Evolutionary conservation across 92 coral and sea anemone genomes (phyloP).

Genomic region (Heliopora coerulea): DNA sequence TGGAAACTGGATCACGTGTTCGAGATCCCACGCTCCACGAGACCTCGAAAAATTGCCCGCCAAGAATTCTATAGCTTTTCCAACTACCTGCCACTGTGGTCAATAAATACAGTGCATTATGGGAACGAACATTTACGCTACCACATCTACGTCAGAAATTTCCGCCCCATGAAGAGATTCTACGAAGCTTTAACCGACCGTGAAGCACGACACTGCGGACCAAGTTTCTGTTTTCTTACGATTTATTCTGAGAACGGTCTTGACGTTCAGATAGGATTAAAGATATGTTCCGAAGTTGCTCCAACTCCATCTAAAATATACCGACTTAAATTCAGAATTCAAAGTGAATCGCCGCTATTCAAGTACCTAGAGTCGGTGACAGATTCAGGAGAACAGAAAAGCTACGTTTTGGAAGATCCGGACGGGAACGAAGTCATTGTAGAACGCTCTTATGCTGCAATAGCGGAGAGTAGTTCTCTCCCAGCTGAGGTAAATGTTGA

Average conservation of each 20-base stretch:
- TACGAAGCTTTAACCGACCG: conserved; percentile 69
- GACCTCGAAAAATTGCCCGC: conserved; percentile 70
- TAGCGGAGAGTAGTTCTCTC: neutral
- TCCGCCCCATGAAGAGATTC: conserved; percentile 68
- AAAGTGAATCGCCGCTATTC: conserved; percentile 53
- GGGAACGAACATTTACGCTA: conserved; percentile 93
- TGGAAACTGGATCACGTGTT: conserved; percentile 90
- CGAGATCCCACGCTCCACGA: conserved; percentile 61
- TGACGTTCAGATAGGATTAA: conserved; percentile 84
- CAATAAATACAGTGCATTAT: conserved; percentile 86
- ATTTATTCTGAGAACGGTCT: conserved; percentile 69
- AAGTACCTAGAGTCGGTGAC: conserved; percentile 49
- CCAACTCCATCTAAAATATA: conserved; percentile 64
- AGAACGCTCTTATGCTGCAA: conserved; percentile 57
- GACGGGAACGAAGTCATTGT: conserved; percentile 83
- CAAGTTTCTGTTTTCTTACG: conserved; percentile 79
- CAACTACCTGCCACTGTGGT: conserved; percentile 79
- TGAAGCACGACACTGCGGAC: conserved; percentile 61
- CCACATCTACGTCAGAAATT: conserved; percentile 72
- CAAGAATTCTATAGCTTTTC: conserved; percentile 81
- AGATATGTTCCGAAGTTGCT: conserved; percentile 59
- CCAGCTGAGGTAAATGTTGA: neutral
- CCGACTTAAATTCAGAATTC: conserved; percentile 64
- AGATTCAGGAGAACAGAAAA: neutral
- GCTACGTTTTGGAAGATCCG: conserved; percentile 59